Percentiles rank a stretch among this genome's conserved stretches.
phyloP scores from a whole-genome alignment of 1,140 invertebrate genomes.

The Caenorhabditis inopinata region DNA sequence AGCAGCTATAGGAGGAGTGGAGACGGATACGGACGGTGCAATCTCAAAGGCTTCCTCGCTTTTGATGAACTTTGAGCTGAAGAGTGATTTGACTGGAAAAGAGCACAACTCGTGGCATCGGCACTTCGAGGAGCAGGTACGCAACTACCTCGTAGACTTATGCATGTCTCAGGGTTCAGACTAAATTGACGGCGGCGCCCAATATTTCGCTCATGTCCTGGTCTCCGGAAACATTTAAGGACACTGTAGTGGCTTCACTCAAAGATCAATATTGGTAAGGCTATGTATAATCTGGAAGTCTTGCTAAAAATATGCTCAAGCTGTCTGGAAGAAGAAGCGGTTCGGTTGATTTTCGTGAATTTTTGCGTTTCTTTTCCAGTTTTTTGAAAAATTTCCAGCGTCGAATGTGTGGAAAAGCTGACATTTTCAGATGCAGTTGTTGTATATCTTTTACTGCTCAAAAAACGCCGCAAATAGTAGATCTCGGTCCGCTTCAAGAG shows the following conservation, averaged over 20 bases:
- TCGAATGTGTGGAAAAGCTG: too few relatives aligned
- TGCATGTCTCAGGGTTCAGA: not conserved
- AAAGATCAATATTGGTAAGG: conserved; percentile 14
- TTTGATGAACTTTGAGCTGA: conserved; percentile 34
- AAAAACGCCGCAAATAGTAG: too few relatives aligned
- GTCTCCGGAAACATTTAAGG: conserved; percentile 38
- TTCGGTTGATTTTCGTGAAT: too few relatives aligned
- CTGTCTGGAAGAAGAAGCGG: too few relatives aligned
- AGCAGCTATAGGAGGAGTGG: conserved; percentile 43
- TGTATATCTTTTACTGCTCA: too few relatives aligned
- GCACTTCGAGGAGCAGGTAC: conserved; percentile 40
- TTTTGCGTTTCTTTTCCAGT: too few relatives aligned
- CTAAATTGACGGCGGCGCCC: not conserved
- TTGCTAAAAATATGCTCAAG: too few relatives aligned
- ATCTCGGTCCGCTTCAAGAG: too few relatives aligned
- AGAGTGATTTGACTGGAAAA: conserved; percentile 28
- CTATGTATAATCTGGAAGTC: too few relatives aligned
- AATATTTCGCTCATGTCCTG: conserved; percentile 32
- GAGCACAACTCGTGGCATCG: conserved; percentile 15
- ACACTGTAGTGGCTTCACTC: not conserved
- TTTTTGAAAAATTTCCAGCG: too few relatives aligned
- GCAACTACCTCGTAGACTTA: not conserved
- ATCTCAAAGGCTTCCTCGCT: conserved; percentile 37
- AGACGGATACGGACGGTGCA: conserved; percentile 45
- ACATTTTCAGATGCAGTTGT: too few relatives aligned